phyloP scores from a whole-genome alignment of 2,797 vertebrate genomes.

The Cirrhinus mrigala region DNA sequence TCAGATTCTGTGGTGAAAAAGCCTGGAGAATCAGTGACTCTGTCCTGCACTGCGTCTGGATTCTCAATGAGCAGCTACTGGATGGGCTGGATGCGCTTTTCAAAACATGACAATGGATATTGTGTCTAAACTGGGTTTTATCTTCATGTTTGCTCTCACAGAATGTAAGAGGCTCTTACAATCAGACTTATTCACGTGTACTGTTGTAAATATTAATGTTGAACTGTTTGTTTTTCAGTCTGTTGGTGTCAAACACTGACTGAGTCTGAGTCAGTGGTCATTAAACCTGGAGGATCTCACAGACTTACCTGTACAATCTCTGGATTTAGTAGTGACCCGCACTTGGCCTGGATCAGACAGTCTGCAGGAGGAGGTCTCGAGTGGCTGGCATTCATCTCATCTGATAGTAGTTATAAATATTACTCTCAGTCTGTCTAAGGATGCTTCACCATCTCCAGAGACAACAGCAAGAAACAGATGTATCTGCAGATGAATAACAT shows the following conservation, averaged over 20 bases:
- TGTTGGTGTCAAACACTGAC: slow-evolving; percentile 60
- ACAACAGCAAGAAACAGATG: too few relatives aligned
- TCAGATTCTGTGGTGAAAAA: too few relatives aligned
- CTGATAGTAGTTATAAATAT: fast-evolving
- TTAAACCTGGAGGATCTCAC: slow-evolving; percentile 47
- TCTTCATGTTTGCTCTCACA: background rate
- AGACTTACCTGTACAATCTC: slow-evolving; percentile 40
- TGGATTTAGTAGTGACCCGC: slow-evolving; percentile 15
- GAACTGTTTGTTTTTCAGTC: slow-evolving; percentile 30
- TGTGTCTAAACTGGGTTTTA: background rate
- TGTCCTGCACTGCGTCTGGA: too few relatives aligned
- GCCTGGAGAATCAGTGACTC: too few relatives aligned
- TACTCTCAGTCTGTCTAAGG: slow-evolving; percentile 39
- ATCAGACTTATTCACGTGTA: too few relatives aligned
- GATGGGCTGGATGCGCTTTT: too few relatives aligned
- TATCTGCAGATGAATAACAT: too few relatives aligned
- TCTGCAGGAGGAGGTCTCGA: too few relatives aligned
- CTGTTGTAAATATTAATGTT: too few relatives aligned
- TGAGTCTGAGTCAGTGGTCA: slow-evolving; percentile 34
- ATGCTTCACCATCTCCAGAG: slow-evolving; percentile 52
- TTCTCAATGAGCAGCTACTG: too few relatives aligned
- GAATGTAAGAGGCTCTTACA: background rate
- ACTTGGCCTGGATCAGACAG: slow-evolving; percentile 37
- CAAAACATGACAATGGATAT: background rate
- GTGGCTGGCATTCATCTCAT: slow-evolving; percentile 8